Conservation (phyloP, 2,113 vertebrate genomes). For the Apus apus region DNA sequence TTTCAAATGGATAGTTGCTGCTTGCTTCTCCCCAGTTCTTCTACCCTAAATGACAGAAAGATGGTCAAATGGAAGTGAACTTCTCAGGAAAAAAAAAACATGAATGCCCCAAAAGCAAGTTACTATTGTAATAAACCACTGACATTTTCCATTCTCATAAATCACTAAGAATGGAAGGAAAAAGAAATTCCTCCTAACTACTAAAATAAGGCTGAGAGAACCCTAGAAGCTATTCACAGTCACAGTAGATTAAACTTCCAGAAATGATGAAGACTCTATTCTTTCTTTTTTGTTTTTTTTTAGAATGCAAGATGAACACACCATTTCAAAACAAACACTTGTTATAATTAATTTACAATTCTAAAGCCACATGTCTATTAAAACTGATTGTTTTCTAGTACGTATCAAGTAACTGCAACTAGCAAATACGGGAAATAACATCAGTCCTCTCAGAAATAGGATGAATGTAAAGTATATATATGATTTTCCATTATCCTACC, state of each 20-base stretch:
- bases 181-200: not conserved
- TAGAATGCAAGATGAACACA: not conserved
- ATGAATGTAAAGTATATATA: not conserved
- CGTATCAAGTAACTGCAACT: not conserved
- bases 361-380: not conserved
- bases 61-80: not conserved
- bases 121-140: not conserved
- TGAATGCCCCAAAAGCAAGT: not conserved
- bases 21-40: not conserved
- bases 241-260: not conserved
- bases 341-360: not conserved
- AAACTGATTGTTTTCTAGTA: not conserved
- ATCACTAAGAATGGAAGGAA: not conserved
- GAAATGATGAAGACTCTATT: not conserved
- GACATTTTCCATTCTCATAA: not conserved
- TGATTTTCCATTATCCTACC: conserved; percentile 80
- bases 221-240: not conserved
- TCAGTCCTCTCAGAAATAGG: not conserved
- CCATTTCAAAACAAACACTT: not conserved
- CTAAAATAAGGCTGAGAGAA: not conserved
- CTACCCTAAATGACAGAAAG: not conserved
- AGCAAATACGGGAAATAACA: not conserved
- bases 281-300: not conserved
- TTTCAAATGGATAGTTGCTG: not conserved
- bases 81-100: not conserved